Evolutionary conservation across 1,140 invertebrate species (phyloP), one percentile per base, ranked within the genome.

Genomic region (Cryptotermes secundus): DNA sequence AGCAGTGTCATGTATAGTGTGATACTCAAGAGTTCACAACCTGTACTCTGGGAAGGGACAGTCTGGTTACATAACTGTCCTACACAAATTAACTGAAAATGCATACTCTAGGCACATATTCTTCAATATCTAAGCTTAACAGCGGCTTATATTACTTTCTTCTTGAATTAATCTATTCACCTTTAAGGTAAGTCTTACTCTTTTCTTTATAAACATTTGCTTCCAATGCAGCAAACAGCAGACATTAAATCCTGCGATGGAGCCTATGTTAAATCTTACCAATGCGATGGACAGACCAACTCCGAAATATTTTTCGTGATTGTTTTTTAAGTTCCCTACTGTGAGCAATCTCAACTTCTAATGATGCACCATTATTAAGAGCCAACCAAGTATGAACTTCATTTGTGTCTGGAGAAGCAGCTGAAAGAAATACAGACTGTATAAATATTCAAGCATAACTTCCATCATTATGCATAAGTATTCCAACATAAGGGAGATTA

Each of bases 201-300:
- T 72, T 72, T 26, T 72, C 6, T 72, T 2, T 31, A n/a, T 31
- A 72, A 31, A 72, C n/a, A n/a, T 31, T 26, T 72, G 9, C n/a
- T 31, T n/a, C 16, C 26, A 72, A 10, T 72, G 59, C n/a, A 72
- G 14, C 24, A 31, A 59, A 24, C 59, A 35, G 26, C 16, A 31
- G 10, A 12, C 26, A 83, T n/a, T 83, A 80, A 80, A 72, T 10
- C n/a, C n/a, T 72, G 59, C 59, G 31, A 72, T 22, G n/a, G 19
- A 72, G 65, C 42, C 59, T 72, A 6, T 72, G 59, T 87, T 85
- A 88, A 80, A 90, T 90, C 86, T 90, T 91, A 42, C 90, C 90
- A 85, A 91, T 90, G 34, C 89, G 86, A 86, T 90, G 90, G 1
- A 90, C 89, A 1, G 90, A 91, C 90, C 90, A 91, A 83, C 89